Conservation (phyloP, 2,797 vertebrate species). For the Melanotaenia trifasciata region DNA sequence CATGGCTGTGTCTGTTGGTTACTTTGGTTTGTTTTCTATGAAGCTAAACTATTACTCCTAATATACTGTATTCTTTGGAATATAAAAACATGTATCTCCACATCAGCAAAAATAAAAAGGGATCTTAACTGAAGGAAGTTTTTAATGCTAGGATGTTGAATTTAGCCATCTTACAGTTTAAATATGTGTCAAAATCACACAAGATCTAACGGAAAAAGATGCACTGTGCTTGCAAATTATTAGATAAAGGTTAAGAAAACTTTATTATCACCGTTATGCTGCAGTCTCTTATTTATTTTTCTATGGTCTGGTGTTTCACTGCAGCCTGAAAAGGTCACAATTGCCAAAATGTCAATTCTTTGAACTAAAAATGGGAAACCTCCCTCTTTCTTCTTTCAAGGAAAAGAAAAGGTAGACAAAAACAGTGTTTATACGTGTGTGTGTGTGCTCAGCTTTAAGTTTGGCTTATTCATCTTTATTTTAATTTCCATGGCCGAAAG, state of each 20-base stretch:
- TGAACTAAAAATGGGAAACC: constrained; percentile 19
- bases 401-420: constrained; percentile 1
- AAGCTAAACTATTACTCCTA: not conserved
- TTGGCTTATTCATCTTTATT: constrained; percentile 16
- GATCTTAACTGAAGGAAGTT: not conserved
- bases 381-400: not conserved
- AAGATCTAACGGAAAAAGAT: not conserved
- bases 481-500: not conserved
- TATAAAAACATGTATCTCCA: not conserved
- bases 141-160: not conserved
- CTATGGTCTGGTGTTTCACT: constrained; percentile 4
- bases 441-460: constrained; percentile 13
- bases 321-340: not conserved
- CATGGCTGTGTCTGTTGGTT: not conserved
- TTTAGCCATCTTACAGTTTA: not conserved
- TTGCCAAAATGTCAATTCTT: constrained; percentile 20
- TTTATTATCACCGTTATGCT: not conserved
- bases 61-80: not conserved
- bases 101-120: not conserved
- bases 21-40: not conserved
- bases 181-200: not conserved
- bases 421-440: not conserved
- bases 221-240: not conserved
- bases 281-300: constrained; percentile 16
- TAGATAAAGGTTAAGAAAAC: constrained; percentile 9